Evolutionary conservation across 2,797 vertebrate species (phyloP).

Genomic region (Aselliscus stoliczkanus): DNA sequence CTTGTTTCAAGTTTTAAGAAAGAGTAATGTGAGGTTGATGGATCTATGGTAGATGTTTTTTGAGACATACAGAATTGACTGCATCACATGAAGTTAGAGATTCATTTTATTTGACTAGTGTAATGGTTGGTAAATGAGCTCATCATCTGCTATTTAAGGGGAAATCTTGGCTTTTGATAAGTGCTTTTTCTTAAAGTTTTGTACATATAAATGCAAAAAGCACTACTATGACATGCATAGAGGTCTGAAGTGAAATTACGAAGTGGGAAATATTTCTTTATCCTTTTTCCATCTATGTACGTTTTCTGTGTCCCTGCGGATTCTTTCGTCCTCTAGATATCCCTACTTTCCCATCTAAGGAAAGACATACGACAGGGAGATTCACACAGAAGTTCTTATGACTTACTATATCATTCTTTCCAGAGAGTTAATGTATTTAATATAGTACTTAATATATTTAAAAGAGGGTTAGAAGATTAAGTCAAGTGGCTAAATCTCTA

Average conservation of each 20-base stretch:
- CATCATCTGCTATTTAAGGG: neutral
- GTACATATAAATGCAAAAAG: neutral
- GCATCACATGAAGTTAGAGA: neutral
- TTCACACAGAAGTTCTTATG: neutral
- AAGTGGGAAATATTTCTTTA: neutral
- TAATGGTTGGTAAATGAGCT: neutral
- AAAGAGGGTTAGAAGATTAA: neutral
- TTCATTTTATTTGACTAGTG: neutral
- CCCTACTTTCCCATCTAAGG: neutral
- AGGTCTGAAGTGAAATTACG: neutral
- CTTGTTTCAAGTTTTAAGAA: conserved; percentile 1
- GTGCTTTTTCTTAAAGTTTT: neutral
- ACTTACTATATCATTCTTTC: neutral
- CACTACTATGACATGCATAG: neutral
- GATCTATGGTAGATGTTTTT: neutral
- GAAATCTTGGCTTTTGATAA: neutral
- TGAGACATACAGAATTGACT: neutral
- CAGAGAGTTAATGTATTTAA: neutral
- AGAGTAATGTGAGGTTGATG: neutral
- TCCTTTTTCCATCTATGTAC: neutral
- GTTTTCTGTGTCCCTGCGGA: neutral
- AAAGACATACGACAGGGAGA: neutral
- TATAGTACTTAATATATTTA: neutral
- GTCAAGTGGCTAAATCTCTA: neutral
- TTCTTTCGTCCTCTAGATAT: neutral